Evolutionary conservation across 2,113 vertebrate genomes (phyloP).

Genomic region (Paratilapia polleni): DNA sequence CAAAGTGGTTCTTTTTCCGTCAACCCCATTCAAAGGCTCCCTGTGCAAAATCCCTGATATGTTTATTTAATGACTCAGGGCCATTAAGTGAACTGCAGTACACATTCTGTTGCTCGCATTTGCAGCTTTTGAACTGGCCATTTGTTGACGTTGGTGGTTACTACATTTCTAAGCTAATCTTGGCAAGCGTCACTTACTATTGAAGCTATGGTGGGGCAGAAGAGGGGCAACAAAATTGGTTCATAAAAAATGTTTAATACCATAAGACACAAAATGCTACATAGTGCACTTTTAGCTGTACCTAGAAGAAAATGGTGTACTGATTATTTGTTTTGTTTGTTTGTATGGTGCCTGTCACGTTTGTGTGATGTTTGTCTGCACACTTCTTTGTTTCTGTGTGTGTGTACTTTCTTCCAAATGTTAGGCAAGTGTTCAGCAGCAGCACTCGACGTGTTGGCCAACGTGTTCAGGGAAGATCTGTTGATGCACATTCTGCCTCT

Average conservation of each 20-base stretch:
- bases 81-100: too few relatives aligned
- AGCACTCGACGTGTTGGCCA: slow-evolving; percentile 93
- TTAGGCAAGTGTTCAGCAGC: slow-evolving; percentile 96
- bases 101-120: too few relatives aligned
- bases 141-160: too few relatives aligned
- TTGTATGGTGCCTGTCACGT: slow-evolving; percentile 22
- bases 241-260: too few relatives aligned
- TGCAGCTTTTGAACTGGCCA: too few relatives aligned
- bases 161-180: too few relatives aligned
- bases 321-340: slow-evolving; percentile 25
- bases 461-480: slow-evolving; percentile 96
- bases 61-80: too few relatives aligned
- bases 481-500: slow-evolving; percentile 92
- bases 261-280: not conserved
- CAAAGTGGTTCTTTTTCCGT: not conserved
- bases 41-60: not conserved
- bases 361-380: slow-evolving; percentile 29
- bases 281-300: not conserved
- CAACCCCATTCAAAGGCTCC: not conserved
- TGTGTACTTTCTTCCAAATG: not conserved
- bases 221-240: too few relatives aligned
- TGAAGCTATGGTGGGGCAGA: too few relatives aligned
- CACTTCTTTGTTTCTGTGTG: slow-evolving; percentile 22
- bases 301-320: not conserved
- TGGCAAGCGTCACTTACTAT: too few relatives aligned